phyloP scores from a whole-genome alignment of 2,888 invertebrate genomes.

The Philereme vetulata region DNA sequence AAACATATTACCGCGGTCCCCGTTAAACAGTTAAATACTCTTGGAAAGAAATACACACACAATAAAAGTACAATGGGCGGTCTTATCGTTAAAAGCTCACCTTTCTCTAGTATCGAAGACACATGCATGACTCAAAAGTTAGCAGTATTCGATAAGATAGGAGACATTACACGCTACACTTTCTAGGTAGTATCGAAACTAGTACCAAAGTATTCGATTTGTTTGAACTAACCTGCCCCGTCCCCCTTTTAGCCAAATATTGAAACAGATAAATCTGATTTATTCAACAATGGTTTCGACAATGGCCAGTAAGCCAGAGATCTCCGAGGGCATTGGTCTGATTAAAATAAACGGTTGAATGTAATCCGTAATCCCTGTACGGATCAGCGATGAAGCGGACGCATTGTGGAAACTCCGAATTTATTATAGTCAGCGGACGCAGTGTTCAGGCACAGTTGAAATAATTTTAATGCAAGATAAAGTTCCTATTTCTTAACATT shows the following conservation, averaged over 20 bases:
- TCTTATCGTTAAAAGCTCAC: too few species aligned
- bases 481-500: too few species aligned
- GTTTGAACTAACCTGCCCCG: constrained; percentile 1
- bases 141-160: too few species aligned
- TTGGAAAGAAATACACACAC: too few species aligned
- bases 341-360: constrained; percentile 49
- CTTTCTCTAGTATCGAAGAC: too few species aligned
- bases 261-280: constrained; percentile 21
- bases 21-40: too few species aligned
- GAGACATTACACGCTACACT: too few species aligned
- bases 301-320: constrained; percentile 52
- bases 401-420: constrained; percentile 1
- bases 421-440: neutral
- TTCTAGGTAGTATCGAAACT: too few species aligned
- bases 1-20: too few species aligned
- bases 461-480: too few species aligned
- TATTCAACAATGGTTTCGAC: constrained; percentile 21
- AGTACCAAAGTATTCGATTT: neutral
- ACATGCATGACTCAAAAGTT: too few species aligned
- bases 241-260: constrained; percentile 6
- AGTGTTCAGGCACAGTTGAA: neutral
- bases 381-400: constrained; percentile 10
- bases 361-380: constrained; percentile 17
- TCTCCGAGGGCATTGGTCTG: constrained; percentile 18
- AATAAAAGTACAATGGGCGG: too few species aligned